phyloP scores from a whole-genome alignment of 2,797 vertebrate genomes.

The Tiaroga cobitis region DNA sequence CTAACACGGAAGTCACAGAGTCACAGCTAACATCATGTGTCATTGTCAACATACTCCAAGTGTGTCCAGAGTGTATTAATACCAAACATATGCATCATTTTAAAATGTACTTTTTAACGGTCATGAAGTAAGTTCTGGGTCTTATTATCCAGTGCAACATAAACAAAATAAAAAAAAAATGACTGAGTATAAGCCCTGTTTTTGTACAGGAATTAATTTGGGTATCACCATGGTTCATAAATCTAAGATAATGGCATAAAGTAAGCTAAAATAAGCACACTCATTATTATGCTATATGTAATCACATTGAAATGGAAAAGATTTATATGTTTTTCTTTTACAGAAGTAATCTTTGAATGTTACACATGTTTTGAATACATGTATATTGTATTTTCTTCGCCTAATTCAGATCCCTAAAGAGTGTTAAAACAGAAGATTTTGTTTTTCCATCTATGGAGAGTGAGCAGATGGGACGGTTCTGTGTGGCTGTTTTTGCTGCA shows the following conservation, averaged over 20 bases:
- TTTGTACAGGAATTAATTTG: not conserved
- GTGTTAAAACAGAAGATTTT: slow-evolving; percentile 1
- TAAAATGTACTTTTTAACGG: not conserved
- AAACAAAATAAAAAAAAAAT: not conserved
- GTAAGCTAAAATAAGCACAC: not conserved
- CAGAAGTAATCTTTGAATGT: not conserved
- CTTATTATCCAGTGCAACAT: not conserved
- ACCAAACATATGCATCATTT: too few species aligned
- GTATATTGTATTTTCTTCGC: not conserved
- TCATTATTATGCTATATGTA: not conserved
- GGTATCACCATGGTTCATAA: not conserved
- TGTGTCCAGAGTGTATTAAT: not conserved
- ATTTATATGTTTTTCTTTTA: not conserved
- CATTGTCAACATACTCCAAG: not conserved
- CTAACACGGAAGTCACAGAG: not conserved
- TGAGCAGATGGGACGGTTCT: slow-evolving; percentile 47
- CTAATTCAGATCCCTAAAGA: not conserved
- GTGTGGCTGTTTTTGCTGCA: slow-evolving; percentile 28
- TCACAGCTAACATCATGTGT: not conserved
- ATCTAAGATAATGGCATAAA: not conserved
- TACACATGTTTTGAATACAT: not conserved
- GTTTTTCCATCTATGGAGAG: slow-evolving; percentile 8
- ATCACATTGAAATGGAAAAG: not conserved
- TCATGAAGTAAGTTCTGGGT: not conserved
- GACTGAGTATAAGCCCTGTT: not conserved